Conservation (phyloP, 2,113 vertebrate genomes). For the Thunnus maccoyii region DNA sequence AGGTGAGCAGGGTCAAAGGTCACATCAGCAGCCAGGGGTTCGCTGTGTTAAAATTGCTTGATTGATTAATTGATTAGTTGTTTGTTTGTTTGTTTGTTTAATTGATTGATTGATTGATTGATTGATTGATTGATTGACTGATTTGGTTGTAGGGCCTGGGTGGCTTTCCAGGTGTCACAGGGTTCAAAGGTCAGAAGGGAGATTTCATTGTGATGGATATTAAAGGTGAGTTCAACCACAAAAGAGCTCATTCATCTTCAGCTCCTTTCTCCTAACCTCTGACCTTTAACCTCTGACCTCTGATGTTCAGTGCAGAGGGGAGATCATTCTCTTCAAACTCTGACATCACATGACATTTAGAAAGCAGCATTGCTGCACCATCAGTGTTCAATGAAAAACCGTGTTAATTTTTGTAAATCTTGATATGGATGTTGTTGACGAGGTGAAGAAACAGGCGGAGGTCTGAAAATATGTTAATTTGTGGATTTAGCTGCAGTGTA, state of each 20-base stretch:
- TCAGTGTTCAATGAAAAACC: too few species aligned
- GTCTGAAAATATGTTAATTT: not conserved
- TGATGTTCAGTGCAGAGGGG: too few species aligned
- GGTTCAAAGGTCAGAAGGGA: slow-evolving; percentile 92
- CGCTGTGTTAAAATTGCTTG: not conserved
- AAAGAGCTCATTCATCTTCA: too few species aligned
- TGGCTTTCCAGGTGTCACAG: slow-evolving; percentile 86
- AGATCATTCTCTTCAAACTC: too few species aligned
- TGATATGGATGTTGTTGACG: too few species aligned
- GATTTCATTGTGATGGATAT: slow-evolving; percentile 64
- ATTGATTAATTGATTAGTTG: not conserved
- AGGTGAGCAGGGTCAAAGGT: slow-evolving; percentile 62
- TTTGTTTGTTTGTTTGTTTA: not conserved
- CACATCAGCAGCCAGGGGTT: not conserved
- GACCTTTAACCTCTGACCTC: too few species aligned
- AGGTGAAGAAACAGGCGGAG: too few species aligned
- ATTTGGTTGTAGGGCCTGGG: slow-evolving; percentile 82
- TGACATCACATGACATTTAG: too few species aligned
- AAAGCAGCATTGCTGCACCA: too few species aligned
- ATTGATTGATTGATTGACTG: not conserved
- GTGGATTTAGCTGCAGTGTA: too few species aligned
- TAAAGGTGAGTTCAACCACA: slow-evolving; percentile 67
- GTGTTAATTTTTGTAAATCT: too few species aligned
- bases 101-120: not conserved
- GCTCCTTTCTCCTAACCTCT: too few species aligned